phyloP scores from a whole-genome alignment of 2,113 vertebrate species.

The Spea bombifrons region DNA sequence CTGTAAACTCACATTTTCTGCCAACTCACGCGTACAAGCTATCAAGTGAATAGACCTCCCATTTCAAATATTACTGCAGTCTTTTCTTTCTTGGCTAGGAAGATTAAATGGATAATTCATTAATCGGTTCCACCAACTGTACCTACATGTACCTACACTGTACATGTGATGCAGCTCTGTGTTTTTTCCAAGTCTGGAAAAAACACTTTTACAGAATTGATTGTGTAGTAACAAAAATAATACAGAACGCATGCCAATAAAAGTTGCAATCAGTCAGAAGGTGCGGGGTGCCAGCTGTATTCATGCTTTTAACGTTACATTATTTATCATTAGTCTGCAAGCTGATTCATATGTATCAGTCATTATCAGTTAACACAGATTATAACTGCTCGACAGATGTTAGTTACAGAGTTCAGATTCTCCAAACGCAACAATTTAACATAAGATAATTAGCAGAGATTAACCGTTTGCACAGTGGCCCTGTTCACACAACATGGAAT shows the following conservation, averaged over 20 bases:
- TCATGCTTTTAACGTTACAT: conserved; percentile 10
- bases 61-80: too few relatives aligned
- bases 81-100: too few relatives aligned
- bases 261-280: conserved; percentile 4
- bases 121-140: neutral
- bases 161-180: neutral
- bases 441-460: neutral
- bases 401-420: conserved; percentile 15
- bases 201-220: neutral
- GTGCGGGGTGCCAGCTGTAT: conserved; percentile 4
- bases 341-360: conserved; percentile 7
- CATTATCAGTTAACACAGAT: conserved; percentile 8
- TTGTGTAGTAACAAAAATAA: conserved; percentile 2
- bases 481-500: neutral
- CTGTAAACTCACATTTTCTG: too few relatives aligned
- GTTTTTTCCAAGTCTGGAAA: neutral
- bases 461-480: neutral
- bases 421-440: conserved; percentile 8
- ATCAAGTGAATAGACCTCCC: too few relatives aligned
- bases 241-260: neutral
- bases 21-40: too few relatives aligned
- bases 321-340: conserved; percentile 13
- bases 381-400: conserved; percentile 16
- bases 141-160: neutral
- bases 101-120: too few relatives aligned